Conservation (phyloP, 2,888 invertebrate genomes). For the Cacoxenus indagator region DNA sequence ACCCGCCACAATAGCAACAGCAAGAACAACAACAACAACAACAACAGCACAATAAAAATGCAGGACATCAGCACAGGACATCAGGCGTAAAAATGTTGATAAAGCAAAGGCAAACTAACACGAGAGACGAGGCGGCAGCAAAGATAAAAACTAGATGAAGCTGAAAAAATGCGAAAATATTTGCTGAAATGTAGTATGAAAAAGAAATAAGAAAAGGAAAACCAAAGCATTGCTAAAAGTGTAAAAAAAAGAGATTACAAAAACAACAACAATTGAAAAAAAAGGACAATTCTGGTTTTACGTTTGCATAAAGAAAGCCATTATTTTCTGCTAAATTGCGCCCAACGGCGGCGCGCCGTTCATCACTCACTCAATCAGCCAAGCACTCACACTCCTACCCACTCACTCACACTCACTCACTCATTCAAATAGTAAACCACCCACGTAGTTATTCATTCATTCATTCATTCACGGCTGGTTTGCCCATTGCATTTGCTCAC, state of each 20-base stretch:
- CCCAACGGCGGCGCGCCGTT: not conserved
- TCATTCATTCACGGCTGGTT: conserved; percentile 6
- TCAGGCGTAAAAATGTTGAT: not conserved
- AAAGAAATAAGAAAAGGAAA: not conserved
- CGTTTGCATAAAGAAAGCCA: conserved; percentile 16
- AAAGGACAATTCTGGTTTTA: not conserved
- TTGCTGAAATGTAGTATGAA: conserved; percentile 8
- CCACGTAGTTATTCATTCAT: not conserved
- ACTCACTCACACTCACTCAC: not conserved
- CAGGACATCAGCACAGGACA: not conserved
- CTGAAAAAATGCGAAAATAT: conserved; percentile 20
- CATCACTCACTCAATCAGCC: conserved; percentile 2
- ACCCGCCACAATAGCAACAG: not conserved
- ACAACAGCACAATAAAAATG: not conserved
- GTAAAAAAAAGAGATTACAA: not conserved
- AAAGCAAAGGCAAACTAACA: not conserved
- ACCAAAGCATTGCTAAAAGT: too few relatives aligned
- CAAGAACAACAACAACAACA: not conserved
- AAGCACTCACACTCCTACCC: not conserved
- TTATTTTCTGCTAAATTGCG: conserved; percentile 17
- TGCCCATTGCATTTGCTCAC: not conserved
- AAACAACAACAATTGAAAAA: not conserved
- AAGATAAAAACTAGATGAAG: conserved; percentile 16
- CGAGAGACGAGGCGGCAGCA: not conserved
- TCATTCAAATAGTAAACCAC: not conserved